phyloP scores from a whole-genome alignment of 2,113 vertebrate species.

The Agapornis roseicollis region DNA sequence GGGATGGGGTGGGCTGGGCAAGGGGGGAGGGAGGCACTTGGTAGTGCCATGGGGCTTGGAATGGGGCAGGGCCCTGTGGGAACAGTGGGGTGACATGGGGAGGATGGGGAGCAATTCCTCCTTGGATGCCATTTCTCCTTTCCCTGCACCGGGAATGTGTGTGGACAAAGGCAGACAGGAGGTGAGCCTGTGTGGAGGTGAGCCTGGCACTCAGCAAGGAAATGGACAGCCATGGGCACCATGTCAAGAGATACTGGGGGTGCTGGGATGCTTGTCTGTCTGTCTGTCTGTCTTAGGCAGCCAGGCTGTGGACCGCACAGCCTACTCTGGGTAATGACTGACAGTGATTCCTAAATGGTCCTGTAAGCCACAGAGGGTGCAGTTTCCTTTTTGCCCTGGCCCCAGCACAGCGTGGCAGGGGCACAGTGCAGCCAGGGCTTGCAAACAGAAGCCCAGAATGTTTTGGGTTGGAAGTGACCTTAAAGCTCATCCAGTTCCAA shows the following conservation, averaged over 20 bases:
- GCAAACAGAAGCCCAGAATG: neutral
- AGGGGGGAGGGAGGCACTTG: neutral
- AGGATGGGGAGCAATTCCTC: neutral
- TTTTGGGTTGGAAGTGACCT: neutral
- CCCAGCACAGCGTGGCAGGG: accelerated
- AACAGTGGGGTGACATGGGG: accelerated
- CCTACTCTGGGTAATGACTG: neutral
- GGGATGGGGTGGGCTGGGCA: neutral
- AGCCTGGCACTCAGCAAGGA: neutral
- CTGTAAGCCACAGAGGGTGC: neutral
- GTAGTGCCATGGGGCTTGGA: neutral
- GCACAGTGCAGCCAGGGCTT: neutral
- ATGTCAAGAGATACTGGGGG: neutral
- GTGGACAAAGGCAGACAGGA: neutral
- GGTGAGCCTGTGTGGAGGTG: accelerated
- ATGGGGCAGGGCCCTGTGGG: neutral
- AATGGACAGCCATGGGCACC: accelerated
- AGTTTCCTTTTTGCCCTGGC: neutral
- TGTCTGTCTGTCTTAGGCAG: neutral
- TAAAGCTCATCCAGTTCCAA: neutral
- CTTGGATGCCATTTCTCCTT: neutral
- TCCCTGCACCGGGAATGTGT: accelerated
- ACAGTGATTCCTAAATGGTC: neutral
- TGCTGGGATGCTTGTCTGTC: neutral
- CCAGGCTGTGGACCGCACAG: neutral